phyloP scores from a whole-genome alignment of 2,113 vertebrate species.

The Sorex fumeus region DNA sequence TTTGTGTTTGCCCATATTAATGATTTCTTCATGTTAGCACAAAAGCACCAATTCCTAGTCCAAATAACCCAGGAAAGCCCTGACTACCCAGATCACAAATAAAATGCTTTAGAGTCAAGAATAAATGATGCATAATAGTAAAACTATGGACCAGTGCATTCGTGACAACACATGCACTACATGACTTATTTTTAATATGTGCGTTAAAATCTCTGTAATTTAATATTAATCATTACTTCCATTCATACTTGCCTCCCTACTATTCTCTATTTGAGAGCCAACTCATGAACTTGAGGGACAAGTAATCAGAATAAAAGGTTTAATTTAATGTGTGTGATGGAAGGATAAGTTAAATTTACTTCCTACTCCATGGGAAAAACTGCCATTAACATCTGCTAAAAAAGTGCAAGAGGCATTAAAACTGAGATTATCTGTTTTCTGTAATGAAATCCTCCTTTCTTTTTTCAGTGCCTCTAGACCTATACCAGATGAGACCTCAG shows the following conservation, averaged over 20 bases:
- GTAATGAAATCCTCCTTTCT: constrained; percentile 82
- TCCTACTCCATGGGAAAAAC: neutral
- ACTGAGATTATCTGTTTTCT: constrained; percentile 83
- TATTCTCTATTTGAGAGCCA: neutral
- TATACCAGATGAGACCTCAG: constrained; percentile 71
- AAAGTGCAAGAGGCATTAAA: constrained; percentile 84
- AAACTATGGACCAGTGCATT: neutral
- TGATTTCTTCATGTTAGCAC: neutral
- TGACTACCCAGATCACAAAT: neutral
- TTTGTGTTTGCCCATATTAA: too few species aligned
- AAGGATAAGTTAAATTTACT: constrained; percentile 62
- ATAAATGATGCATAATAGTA: neutral
- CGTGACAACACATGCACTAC: neutral
- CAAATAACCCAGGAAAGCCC: neutral
- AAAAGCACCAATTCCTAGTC: neutral
- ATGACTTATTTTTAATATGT: constrained; percentile 3
- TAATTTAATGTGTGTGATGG: constrained; percentile 62
- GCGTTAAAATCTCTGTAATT: constrained; percentile 46
- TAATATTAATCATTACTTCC: neutral
- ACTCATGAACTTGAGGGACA: constrained; percentile 19
- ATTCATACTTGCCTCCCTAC: neutral
- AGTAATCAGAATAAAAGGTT: constrained; percentile 73
- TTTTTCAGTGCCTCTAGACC: neutral
- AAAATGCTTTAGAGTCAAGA: neutral
- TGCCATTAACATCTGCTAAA: constrained; percentile 79